Evolutionary conservation across 2,888 invertebrate genomes (phyloP).

Genomic region (Pandemis cinnamomeana): DNA sequence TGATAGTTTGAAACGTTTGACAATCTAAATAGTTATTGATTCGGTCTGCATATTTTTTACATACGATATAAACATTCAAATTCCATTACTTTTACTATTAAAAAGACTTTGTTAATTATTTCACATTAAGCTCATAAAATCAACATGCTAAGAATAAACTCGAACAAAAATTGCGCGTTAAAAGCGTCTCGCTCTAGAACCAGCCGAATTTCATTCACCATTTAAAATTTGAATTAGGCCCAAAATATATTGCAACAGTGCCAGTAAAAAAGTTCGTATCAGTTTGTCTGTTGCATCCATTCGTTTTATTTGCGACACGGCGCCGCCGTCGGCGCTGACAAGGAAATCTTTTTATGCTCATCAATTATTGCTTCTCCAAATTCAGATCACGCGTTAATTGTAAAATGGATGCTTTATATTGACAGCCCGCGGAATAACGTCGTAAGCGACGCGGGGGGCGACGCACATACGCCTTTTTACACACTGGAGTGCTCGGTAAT

Average conservation of each 20-base stretch:
- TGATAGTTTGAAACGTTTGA: no score
- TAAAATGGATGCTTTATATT: conserved; percentile 49
- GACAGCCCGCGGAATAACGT: conserved; percentile 6
- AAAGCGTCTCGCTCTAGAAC: background rate
- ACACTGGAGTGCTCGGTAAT: background rate
- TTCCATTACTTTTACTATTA: no score
- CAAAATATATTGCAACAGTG: conserved; percentile 51
- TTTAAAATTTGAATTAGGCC: background rate
- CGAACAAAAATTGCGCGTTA: background rate
- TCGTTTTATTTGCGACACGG: background rate
- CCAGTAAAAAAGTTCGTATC: conserved; percentile 53
- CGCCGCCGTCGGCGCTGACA: conserved; percentile 27
- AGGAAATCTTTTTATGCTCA: conserved; percentile 43
- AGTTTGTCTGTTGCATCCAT: background rate
- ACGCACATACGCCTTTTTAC: background rate
- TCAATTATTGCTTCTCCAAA: conserved; percentile 44
- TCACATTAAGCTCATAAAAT: no score
- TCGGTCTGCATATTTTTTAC: no score
- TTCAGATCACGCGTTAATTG: conserved; percentile 49
- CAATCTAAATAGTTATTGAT: no score
- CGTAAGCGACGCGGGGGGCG: background rate
- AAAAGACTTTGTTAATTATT: no score
- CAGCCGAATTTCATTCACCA: background rate
- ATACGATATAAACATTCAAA: no score
- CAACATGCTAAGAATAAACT: background rate